These are phyloP conservation scores for Oryzias melastigma DNA, from an alignment of 2,113 vertebrate genomes.

Conservation along the genomic window DNA sequence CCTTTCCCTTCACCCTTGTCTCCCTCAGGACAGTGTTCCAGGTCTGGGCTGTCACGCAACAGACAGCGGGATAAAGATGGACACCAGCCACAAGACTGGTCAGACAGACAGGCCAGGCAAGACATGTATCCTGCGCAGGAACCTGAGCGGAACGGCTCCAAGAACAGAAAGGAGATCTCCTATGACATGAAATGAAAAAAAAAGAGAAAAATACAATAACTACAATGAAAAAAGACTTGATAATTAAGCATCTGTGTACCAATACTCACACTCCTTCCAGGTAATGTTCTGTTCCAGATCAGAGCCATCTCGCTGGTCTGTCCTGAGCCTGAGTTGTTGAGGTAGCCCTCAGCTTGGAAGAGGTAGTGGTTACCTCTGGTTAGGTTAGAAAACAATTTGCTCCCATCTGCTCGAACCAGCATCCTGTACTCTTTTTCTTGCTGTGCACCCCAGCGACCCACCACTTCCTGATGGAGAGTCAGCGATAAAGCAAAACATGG, in stretches of 20 bases:
- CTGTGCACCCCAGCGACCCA: conserved; percentile 86
- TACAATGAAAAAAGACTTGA: background rate
- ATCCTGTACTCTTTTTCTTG: conserved; percentile 85
- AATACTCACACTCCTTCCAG: conserved; percentile 85
- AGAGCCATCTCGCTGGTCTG: conserved; percentile 90
- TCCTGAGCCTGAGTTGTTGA: conserved; percentile 86
- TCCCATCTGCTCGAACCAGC: conserved; percentile 80
- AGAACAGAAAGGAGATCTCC: conserved; percentile 91
- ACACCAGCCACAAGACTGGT: conserved; percentile 93
- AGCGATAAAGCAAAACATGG: too few species aligned
- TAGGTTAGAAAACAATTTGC: conserved; percentile 82
- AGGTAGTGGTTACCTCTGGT: conserved; percentile 86
- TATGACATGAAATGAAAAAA: conserved; percentile 32
- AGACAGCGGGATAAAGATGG: conserved; percentile 77
- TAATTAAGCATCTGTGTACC: background rate
- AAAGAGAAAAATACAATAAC: background rate
- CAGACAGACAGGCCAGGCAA: conserved; percentile 86
- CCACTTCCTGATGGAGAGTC: conserved; percentile 76
- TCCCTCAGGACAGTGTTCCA: conserved; percentile 71
- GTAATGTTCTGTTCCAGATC: conserved; percentile 87
- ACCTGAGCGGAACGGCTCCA: conserved; percentile 87
- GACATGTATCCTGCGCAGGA: conserved; percentile 82
- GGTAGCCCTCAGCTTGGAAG: conserved; percentile 86
- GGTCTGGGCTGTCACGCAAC: conserved; percentile 64
- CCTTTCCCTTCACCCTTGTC: conserved; percentile 30